phyloP scores from a whole-genome alignment of 2,113 vertebrate species.

The Scartelaos histophorus region DNA sequence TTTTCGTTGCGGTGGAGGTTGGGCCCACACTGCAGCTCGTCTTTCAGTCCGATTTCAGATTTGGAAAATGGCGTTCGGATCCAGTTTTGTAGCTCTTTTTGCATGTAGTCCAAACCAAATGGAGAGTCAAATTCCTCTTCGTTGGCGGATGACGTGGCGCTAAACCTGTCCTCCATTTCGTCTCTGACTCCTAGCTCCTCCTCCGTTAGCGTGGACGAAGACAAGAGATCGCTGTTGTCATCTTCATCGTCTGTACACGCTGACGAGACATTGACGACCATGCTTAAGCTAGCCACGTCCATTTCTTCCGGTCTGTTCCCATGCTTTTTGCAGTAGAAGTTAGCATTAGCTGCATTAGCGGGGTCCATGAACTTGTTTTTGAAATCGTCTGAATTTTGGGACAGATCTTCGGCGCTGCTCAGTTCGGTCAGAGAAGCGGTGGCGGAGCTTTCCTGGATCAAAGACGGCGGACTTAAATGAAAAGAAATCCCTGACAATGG shows the following conservation, averaged over 20 bases:
- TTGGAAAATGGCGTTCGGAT: slow-evolving; percentile 79
- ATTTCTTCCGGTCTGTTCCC: slow-evolving; percentile 53
- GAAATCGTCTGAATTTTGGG: slow-evolving; percentile 89
- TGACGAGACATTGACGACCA: slow-evolving; percentile 97
- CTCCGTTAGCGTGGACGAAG: slow-evolving; percentile 96
- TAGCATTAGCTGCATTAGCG: slow-evolving; percentile 75
- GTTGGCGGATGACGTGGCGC: slow-evolving; percentile 80
- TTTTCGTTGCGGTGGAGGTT: slow-evolving; percentile 59
- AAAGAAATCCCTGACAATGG: slow-evolving; percentile 51
- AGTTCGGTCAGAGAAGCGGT: slow-evolving; percentile 87
- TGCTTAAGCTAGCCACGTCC: slow-evolving; percentile 91
- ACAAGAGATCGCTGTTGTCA: slow-evolving; percentile 95
- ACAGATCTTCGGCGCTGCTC: slow-evolving; percentile 91
- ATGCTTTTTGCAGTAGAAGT: slow-evolving; percentile 75
- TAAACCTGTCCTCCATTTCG: slow-evolving; percentile 85
- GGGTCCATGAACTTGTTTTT: slow-evolving; percentile 64
- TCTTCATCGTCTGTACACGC: slow-evolving; percentile 94
- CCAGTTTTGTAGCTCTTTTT: slow-evolving; percentile 90
- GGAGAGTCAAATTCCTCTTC: slow-evolving; percentile 88
- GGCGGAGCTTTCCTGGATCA: slow-evolving; percentile 86
- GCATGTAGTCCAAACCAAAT: slow-evolving; percentile 90
- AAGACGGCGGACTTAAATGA: slow-evolving; percentile 77
- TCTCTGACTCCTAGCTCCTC: slow-evolving; percentile 91
- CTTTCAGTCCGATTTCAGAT: slow-evolving; percentile 79
- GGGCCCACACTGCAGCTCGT: slow-evolving; percentile 80